Base-by-base conservation (phyloP, 2,113 vertebrate genomes). In the Oryzias woworae region DNA sequence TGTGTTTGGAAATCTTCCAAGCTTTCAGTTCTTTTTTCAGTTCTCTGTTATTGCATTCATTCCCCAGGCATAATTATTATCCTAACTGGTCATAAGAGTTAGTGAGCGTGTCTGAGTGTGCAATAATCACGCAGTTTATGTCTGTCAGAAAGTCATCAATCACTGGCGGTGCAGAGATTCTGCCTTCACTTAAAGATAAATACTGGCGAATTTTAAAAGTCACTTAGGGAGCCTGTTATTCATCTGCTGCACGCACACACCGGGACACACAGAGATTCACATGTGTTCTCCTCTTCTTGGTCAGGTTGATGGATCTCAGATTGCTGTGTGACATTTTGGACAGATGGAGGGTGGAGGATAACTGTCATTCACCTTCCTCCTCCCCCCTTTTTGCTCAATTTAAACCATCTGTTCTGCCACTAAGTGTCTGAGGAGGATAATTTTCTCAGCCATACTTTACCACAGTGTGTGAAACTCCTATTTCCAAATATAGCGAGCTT, bases 281-380 rank as follows among this genome's bases (percentile, higher is more conserved):
- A 69, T 48, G 62, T 75, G 82, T 60, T 82, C 31, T 47, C 77
- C 71, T 69, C 51, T 82, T 60, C 56, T 69, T 61, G n/a, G 15
- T 72, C 55, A 47, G 66, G 56, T 67, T 69, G 78, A 80, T 82
- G 66, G 69, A 69, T 86, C 76, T 86, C 81, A 80, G 82, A 82
- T 84, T 80, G 79, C 81, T 75, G 60, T 10, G 50, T 81, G 82
- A 87, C 77, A 77, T 84, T 77, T 67, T 75, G 69, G 77, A 78
- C 74, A 78, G 81, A 82, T 80, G 62, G 67, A 75, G 47, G 71
- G 46, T 63, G 66, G 69, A 72, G 83, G 76, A 77, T 86, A 69
- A 76, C 81, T 73, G 73, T 58, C 68, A 55, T 68, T 71, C 71
- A 62, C 73, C 78, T 72, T 61, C 72, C 62, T 61, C 51, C 62